Evolutionary conservation across 2,797 vertebrate genomes (phyloP), one percentile per base, ranked within the genome.

Genomic region (Rhadinocentrus ornatus): DNA sequence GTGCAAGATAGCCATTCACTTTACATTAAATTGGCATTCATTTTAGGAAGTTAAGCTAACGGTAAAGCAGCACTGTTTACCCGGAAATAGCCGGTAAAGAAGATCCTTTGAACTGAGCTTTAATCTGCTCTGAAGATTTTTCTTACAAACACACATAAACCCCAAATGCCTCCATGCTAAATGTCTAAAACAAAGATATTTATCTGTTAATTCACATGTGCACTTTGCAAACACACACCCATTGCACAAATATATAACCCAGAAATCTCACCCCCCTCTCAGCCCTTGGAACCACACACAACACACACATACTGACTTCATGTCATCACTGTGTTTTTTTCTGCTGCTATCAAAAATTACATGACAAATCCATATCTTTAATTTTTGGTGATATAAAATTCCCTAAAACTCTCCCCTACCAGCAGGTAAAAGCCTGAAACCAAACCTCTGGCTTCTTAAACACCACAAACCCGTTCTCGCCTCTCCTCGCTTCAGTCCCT

Each of bases 131-230:
- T 3, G 53, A 20, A 64, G 54, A 24, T 26, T 57, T 61, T 48
- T 27, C 20, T 12, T 29, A 37, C 13, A 20, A 12, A 70, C 63
- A 71, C 39, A 31, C 48, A 18, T 5, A 31, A 24, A 24, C 26
- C 63, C 27, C 57, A 34, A 13, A 26, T 4, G 54, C 50, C 34
- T 46, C 8, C 15, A 41, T 4, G 55, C 34, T 31, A 20, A 54
- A 57, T 55, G 48, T 50, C 35, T 46, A 46, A 3, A 9, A 35
- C n/a, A 26, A 20, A 78, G 75, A 88, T 84, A 67, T 75, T 58
- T 76, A 77, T 89, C 81, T 85, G 65, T 80, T 76, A 69, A 78
- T 80, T 73, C 61, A 58, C 53, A 77, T 62, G 44, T 54, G 15
- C 26, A 13, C 53, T 37, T 48, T 48, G 58, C 37, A 78, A 72